Base-by-base conservation (phyloP, 2,888 invertebrate genomes). In the Isoperla grammatica region DNA sequence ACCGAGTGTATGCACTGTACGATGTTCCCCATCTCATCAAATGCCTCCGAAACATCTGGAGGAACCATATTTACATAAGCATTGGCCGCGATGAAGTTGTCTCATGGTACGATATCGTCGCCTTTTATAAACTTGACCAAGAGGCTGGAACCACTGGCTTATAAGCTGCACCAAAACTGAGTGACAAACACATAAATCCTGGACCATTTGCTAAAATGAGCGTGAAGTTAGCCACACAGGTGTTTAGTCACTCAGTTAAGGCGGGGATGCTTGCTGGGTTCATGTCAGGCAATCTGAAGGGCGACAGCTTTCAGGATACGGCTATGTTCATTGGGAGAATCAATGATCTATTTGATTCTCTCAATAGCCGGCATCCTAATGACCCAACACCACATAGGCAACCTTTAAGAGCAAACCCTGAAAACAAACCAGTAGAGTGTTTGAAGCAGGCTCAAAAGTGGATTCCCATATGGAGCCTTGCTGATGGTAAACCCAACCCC, bases 151-250 rank as follows among this genome's bases (percentile, higher is more conserved):
- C 29, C 12, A 50, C 29, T 23, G 35, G 49, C 6, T 4, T 50
- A 8, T 12, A 64, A 61, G 66, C 67, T 35, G 66, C 66, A 1
- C 63, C 63, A 11, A 67, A 68, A 56, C 57, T 68, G 17, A 67
- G 66, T 6, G 58, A 65, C 19, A 37, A 55, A n/a, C 68, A 67
- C 42, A 42, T 69, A 5, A 45, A 61, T 48, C 68, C 66, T 8
- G 62, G 63, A 29, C 50, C 60, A n/a, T 68, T 68, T 60, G 62
- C 66, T 50, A 63, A 64, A 54, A 67, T 69, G 66, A 65, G 59
- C 45, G 66, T 67, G 17, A 61, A 58, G 17, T 61, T 65, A 19
- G 68, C 67, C 6, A 59, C 66, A 0, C 68, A 69, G 63, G 55
- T 67, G 53, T 68, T 68, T 29, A 68, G 68, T 61, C 64, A 64